Evolutionary conservation across 2,888 invertebrate species (phyloP).

Genomic region (Laothoe populi): DNA sequence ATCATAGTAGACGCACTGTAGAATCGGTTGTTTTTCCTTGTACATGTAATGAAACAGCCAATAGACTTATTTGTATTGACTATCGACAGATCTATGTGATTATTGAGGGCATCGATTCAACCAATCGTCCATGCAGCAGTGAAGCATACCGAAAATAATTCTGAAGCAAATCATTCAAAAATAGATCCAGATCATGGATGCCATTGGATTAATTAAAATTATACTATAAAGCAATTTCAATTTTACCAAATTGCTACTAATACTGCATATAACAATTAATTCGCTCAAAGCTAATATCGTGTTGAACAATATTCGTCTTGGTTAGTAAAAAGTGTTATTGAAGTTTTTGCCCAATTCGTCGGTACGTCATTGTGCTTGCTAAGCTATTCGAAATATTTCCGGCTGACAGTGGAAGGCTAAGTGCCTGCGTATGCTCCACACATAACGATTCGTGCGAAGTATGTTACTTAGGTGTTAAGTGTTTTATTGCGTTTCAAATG

Average conservation of each 20-base stretch:
- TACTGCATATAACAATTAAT: background rate
- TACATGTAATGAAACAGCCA: background rate
- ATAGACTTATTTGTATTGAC: background rate
- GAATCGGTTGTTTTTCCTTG: background rate
- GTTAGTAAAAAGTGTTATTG: background rate
- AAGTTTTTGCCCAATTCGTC: conserved; percentile 23
- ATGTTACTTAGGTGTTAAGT: conserved; percentile 23
- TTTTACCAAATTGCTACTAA: background rate
- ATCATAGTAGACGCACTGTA: background rate
- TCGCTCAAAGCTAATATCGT: background rate
- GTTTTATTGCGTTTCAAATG: conserved; percentile 20
- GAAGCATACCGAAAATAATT: conserved; percentile 17
- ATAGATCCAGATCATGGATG: conserved; percentile 1
- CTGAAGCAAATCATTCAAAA: conserved; percentile 9
- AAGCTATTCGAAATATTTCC: conserved; percentile 28
- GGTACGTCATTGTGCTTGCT: conserved; percentile 21
- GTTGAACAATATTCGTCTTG: background rate
- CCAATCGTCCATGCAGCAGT: background rate
- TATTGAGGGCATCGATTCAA: background rate
- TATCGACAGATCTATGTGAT: background rate
- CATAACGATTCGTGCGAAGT: conserved; percentile 10
- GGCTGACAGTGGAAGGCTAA: conserved; percentile 28
- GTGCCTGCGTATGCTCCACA: conserved; percentile 7
- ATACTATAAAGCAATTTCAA: background rate
- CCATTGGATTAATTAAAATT: background rate